Conservation (phyloP, 2,113 vertebrate genomes). For the Kryptolebias marmoratus region DNA sequence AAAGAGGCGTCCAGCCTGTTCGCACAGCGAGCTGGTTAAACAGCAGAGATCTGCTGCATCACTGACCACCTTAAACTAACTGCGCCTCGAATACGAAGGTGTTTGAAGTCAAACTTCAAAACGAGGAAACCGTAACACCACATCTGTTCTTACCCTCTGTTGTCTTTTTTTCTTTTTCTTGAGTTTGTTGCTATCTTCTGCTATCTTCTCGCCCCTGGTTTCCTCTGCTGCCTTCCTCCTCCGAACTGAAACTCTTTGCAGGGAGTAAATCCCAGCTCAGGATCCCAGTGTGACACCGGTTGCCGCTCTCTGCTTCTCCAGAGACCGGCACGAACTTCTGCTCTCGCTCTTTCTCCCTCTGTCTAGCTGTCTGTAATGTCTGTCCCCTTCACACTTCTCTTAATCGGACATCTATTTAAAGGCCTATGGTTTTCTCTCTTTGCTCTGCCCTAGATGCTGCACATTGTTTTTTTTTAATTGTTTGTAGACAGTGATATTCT, state of each 20-base stretch:
- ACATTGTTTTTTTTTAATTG: not conserved
- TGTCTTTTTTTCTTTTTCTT: not conserved
- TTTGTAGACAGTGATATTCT: not conserved
- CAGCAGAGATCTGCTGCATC: conserved; percentile 18
- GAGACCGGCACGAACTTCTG: conserved; percentile 52
- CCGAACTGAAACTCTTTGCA: conserved; percentile 7
- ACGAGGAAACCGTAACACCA: not conserved
- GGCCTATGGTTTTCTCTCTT: conserved; percentile 50
- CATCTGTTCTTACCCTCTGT: conserved; percentile 48
- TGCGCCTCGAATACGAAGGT: not conserved
- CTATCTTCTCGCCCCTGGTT: not conserved
- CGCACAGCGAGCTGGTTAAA: conserved; percentile 15
- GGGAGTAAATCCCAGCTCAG: conserved; percentile 41
- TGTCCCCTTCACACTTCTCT: conserved; percentile 74
- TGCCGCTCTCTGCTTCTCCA: conserved; percentile 18
- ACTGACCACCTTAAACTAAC: not conserved
- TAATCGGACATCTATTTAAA: conserved; percentile 70
- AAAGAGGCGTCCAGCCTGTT: conserved; percentile 20
- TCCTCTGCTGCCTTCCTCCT: conserved; percentile 8
- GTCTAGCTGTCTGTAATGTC: conserved; percentile 17
- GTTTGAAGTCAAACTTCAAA: not conserved
- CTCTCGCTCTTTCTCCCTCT: conserved; percentile 34
- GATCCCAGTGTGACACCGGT: conserved; percentile 34
- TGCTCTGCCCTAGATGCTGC: not conserved
- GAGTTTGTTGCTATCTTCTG: conserved; percentile 8